Conservation (phyloP, 2,888 invertebrate species). For the Poecilobothrus nobilitatus region DNA sequence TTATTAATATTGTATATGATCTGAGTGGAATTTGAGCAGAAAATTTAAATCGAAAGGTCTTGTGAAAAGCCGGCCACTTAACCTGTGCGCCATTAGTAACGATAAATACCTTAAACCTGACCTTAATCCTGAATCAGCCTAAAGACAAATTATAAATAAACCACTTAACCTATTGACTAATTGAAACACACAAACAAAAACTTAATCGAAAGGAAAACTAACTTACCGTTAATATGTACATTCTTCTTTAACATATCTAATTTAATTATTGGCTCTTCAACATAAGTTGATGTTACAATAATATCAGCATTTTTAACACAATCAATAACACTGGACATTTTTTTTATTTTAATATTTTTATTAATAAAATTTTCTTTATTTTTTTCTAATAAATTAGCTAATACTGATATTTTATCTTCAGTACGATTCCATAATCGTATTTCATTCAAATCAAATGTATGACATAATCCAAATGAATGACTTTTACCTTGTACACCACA, state of each 20-base stretch:
- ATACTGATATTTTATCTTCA: slow-evolving; percentile 31
- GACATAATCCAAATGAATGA: slow-evolving; percentile 47
- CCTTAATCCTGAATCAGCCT: too few species aligned
- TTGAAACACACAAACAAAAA: too few species aligned
- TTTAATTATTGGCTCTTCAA: slow-evolving; percentile 46
- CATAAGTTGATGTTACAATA: slow-evolving; percentile 52
- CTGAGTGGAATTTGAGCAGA: too few species aligned
- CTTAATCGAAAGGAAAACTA: not conserved
- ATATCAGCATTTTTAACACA: slow-evolving; percentile 53
- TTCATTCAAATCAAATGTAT: slow-evolving; percentile 45
- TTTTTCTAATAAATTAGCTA: slow-evolving; percentile 37
- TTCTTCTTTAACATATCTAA: slow-evolving; percentile 47
- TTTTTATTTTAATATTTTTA: slow-evolving; percentile 24
- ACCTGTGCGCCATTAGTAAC: too few species aligned
- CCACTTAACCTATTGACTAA: too few species aligned
- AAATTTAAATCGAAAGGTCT: too few species aligned
- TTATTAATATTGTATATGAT: too few species aligned
- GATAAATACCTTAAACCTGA: too few species aligned
- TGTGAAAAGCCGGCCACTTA: too few species aligned
- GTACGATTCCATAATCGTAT: slow-evolving; percentile 52
- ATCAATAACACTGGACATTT: slow-evolving; percentile 35
- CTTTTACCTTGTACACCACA: slow-evolving; percentile 47
- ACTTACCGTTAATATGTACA: slow-evolving; percentile 55
- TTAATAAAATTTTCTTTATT: slow-evolving; percentile 22
- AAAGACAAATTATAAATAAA: too few species aligned